Base-by-base conservation (phyloP, 2,113 vertebrate genomes). In the Eudyptes chrysolophus region DNA sequence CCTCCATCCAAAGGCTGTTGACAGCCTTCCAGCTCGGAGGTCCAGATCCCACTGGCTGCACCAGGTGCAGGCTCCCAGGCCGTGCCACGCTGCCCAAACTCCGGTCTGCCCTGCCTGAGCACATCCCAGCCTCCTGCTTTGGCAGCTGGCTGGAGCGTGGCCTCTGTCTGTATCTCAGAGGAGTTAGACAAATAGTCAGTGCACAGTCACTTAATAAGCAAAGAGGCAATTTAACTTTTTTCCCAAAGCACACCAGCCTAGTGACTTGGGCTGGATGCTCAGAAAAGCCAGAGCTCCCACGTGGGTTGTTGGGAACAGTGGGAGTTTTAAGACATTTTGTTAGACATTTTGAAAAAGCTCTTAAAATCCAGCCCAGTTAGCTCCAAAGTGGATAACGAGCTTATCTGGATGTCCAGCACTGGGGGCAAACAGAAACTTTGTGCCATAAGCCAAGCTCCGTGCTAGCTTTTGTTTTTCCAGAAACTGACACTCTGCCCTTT, bases 91-190 rank as follows among this genome's bases (percentile, higher is more conserved):
- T 36, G 32, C 30, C 12, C 9, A 4, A 26, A 19, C 62, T 51
- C 55, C 0, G 0, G 24, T 60, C 48, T 64, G 51, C 36, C 1
- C 0, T 57, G n/a, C 42, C 21, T 0, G 0, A 62, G 51, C 34
- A 40, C 0, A 1, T 58, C 69, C 34, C 42, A 58, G 46, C 29
- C 27, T 14, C 64, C 0, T 0, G 79, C 51, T 82, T 49, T 22
- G 21, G 52, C 51, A 78, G 64, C 29, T 6, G 1, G 29, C 48
- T 79, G 58, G 29, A 72, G 11, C 0, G 0, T 15, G 54, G n/a
- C n/a, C 46, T 48, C 49, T 38, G 12, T 20, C 27, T 1, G 0
- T 38, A 16, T 19, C 62, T 78, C 69, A 38, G 51, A 84, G 40
- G 34, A 52, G 1, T 1, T 36, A 34, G 48, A 69, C 20, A 77